These are phyloP conservation scores for Pseudoips prasinana DNA, from an alignment of 2,888 invertebrate genomes.

Conservation along the genomic window DNA sequence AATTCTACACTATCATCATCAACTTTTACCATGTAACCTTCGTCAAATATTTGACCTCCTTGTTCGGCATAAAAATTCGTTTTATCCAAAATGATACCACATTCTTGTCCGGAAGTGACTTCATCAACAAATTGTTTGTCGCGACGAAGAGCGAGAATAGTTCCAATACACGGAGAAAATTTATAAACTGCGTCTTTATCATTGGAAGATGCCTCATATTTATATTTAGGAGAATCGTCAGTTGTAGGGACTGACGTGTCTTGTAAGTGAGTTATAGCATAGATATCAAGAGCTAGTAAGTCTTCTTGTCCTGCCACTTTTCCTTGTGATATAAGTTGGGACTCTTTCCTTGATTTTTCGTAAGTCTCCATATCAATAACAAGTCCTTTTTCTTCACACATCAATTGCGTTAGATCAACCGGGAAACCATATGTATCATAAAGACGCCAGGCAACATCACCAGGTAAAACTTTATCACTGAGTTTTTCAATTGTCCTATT, in stretches of 20 bases:
- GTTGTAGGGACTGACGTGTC: slow-evolving; percentile 88
- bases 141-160: slow-evolving; percentile 90
- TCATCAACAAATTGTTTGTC: slow-evolving; percentile 92
- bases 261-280: slow-evolving; percentile 96
- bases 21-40: slow-evolving; percentile 93
- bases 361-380: slow-evolving; percentile 94
- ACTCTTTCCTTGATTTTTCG: slow-evolving; percentile 94
- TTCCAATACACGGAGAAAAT: slow-evolving; percentile 87
- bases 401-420: slow-evolving; percentile 97
- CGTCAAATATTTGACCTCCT: slow-evolving; percentile 99
- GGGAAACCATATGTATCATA: slow-evolving; percentile 99
- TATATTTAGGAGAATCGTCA: slow-evolving; percentile 95
- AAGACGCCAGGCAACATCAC: slow-evolving; percentile 98
- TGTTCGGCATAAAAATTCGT: slow-evolving; percentile 99
- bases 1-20: slow-evolving; percentile 95
- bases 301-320: slow-evolving; percentile 91
- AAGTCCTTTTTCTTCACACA: slow-evolving; percentile 98
- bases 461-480: slow-evolving; percentile 88
- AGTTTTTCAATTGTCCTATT: slow-evolving; percentile 95
- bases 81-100: slow-evolving; percentile 94
- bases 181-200: slow-evolving; percentile 87
- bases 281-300: slow-evolving; percentile 95
- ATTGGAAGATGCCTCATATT: slow-evolving; percentile 86
- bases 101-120: slow-evolving; percentile 92
- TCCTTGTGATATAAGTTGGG: slow-evolving; percentile 94